Evolutionary conservation across 1,140 invertebrate genomes (phyloP).

Genomic region (Tetramorium parvispinum): DNA sequence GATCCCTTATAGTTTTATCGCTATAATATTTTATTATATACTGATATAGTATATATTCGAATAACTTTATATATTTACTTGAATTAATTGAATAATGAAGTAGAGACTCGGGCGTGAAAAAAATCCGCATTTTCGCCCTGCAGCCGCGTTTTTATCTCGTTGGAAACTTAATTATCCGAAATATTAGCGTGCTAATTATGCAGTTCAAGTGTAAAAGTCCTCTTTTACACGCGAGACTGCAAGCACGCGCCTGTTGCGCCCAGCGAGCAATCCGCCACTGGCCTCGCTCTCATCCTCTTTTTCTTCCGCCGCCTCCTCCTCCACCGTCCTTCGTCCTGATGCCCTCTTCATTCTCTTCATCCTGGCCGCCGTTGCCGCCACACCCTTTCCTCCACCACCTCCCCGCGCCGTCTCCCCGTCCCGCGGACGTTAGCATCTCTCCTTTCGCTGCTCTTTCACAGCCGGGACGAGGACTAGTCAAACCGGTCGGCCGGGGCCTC

Average conservation of each 20-base stretch:
- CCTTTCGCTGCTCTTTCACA: constrained; percentile 63
- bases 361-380: constrained; percentile 17
- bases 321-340: constrained; percentile 40
- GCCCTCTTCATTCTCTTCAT: constrained; percentile 44
- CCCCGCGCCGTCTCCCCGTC: constrained; percentile 9
- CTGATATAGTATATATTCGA: neutral
- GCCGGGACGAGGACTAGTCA: constrained; percentile 59
- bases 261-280: constrained; percentile 49
- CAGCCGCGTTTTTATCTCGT: neutral
- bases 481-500: constrained; percentile 62
- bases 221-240: neutral
- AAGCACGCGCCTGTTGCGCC: constrained; percentile 53
- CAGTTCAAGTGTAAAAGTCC: neutral
- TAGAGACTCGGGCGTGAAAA: neutral
- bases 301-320: neutral
- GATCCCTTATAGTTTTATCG: neutral
- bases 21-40: neutral
- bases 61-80: neutral
- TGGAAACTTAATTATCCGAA: constrained; percentile 16
- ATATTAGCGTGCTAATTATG: constrained; percentile 43
- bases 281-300: constrained; percentile 38
- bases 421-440: constrained; percentile 52
- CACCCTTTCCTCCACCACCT: constrained; percentile 19
- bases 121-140: neutral
- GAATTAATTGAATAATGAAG: neutral